phyloP scores from a whole-genome alignment of 2,113 vertebrate species.

The Willisornis vidua region DNA sequence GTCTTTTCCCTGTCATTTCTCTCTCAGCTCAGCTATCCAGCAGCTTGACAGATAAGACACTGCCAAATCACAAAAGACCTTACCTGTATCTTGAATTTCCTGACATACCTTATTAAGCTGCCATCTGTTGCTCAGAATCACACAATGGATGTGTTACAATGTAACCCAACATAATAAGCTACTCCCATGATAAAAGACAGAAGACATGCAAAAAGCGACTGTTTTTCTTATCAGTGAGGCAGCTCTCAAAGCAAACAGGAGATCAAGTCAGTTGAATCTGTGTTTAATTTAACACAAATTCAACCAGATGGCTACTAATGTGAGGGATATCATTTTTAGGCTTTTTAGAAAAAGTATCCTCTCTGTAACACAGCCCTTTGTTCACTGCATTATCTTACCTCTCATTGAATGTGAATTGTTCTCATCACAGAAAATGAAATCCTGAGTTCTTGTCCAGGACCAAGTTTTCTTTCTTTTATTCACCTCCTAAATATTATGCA shows the following conservation, averaged over 20 bases:
- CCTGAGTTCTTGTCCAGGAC: background rate
- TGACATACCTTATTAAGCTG: constrained; percentile 33
- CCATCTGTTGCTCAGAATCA: constrained; percentile 2
- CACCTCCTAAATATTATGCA: background rate
- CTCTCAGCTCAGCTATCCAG: constrained; percentile 6
- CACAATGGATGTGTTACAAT: constrained; percentile 1
- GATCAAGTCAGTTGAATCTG: background rate
- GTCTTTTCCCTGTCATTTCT: background rate
- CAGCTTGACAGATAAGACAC: constrained; percentile 15
- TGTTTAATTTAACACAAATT: background rate
- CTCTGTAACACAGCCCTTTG: background rate
- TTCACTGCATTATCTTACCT: background rate
- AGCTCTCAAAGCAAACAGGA: background rate
- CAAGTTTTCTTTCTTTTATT: background rate
- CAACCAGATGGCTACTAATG: background rate
- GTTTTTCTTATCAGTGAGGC: background rate
- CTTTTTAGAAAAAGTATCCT: background rate
- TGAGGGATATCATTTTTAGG: background rate
- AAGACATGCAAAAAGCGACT: background rate
- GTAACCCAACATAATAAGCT: constrained; percentile 15
- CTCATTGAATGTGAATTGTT: background rate
- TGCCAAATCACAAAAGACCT: constrained; percentile 12
- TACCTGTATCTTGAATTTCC: constrained; percentile 29
- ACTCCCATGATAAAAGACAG: background rate
- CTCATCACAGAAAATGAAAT: background rate